phyloP scores from a whole-genome alignment of 2,888 invertebrate genomes.

The Pardosa pseudoannulata region DNA sequence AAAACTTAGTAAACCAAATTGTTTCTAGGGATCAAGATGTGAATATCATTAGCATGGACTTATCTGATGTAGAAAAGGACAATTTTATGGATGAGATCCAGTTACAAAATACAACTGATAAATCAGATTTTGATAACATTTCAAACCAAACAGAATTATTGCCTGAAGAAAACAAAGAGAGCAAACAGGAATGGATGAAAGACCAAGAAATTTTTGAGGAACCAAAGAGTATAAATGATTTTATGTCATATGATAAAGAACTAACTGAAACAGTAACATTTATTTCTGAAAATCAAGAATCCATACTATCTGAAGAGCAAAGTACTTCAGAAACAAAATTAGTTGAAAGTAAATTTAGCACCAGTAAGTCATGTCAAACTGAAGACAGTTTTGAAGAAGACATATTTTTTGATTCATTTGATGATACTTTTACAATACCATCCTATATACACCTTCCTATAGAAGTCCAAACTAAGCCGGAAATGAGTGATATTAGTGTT shows the following conservation, averaged over 20 bases:
- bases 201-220: not conserved
- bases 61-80: too few relatives aligned
- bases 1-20: too few relatives aligned
- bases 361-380: constrained; percentile 61
- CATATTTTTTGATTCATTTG: constrained; percentile 61
- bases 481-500: constrained; percentile 49
- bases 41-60: too few relatives aligned
- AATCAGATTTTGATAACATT: too few relatives aligned
- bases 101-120: too few relatives aligned
- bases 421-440: constrained; percentile 50
- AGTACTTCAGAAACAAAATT: too few relatives aligned
- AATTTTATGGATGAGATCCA: too few relatives aligned
- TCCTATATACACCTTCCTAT: constrained; percentile 24
- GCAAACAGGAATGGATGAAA: not conserved
- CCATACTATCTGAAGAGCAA: not conserved
- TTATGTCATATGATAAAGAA: not conserved
- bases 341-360: constrained; percentile 20
- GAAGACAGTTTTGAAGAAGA: constrained; percentile 67
- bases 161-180: too few relatives aligned
- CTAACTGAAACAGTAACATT: not conserved
- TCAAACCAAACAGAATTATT: too few relatives aligned
- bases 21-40: too few relatives aligned
- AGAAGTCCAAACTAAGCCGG: constrained; percentile 27
- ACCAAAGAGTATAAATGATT: not conserved
- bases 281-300: not conserved